Conservation (phyloP, 2,888 invertebrate species). For the Dryocosmus kuriphilus region DNA sequence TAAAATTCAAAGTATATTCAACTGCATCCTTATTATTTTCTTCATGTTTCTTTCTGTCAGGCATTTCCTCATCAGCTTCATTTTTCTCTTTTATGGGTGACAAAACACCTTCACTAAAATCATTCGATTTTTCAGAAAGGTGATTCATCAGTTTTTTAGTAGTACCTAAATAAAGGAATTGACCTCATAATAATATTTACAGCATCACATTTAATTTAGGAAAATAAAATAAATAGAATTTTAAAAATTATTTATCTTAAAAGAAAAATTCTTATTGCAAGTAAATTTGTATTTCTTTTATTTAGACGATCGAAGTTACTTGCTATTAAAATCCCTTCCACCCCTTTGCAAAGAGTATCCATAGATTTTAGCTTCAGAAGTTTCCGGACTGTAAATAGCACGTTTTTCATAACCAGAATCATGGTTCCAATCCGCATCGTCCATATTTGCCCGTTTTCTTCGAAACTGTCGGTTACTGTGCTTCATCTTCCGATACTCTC, state of each 20-base stretch:
- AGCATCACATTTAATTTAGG: too few relatives aligned
- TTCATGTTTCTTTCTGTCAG: neutral
- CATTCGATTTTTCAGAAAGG: neutral
- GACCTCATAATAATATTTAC: too few relatives aligned
- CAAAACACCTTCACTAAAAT: neutral
- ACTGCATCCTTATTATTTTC: neutral
- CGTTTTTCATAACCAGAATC: slow-evolving; percentile 62
- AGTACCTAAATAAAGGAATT: neutral
- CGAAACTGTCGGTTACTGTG: slow-evolving; percentile 54
- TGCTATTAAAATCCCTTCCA: neutral
- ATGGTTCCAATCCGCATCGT: slow-evolving; percentile 49
- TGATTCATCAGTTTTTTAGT: neutral
- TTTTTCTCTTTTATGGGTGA: slow-evolving; percentile 53
- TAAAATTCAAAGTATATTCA: neutral
- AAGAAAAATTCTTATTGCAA: too few relatives aligned
- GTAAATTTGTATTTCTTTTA: neutral
- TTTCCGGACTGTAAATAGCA: slow-evolving; percentile 57
- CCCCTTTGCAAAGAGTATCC: neutral
- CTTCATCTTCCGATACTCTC: slow-evolving; percentile 49
- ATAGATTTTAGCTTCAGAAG: slow-evolving; percentile 19
- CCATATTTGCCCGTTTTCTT: slow-evolving; percentile 60
- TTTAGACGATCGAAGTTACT: neutral
- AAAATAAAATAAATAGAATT: too few relatives aligned
- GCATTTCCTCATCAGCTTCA: slow-evolving; percentile 50
- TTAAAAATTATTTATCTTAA: too few relatives aligned